Conservation (phyloP, 2,797 vertebrate species). For the Rhynchotus rufescens region DNA sequence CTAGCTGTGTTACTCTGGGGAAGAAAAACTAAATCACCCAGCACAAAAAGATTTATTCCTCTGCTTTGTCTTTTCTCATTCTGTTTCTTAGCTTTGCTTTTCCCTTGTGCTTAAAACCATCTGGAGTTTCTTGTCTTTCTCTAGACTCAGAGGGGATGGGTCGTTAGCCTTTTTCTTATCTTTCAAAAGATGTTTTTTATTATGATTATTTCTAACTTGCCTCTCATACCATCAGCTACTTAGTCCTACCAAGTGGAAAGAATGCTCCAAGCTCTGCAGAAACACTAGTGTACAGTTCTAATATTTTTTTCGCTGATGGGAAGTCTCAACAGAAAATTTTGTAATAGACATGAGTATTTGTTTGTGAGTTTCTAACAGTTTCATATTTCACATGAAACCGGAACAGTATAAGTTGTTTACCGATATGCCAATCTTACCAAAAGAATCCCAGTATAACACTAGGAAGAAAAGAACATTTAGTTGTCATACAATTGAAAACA, state of each 20-base stretch:
- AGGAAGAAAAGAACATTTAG: neutral
- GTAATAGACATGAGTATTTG: neutral
- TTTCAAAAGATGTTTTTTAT: neutral
- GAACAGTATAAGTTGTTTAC: neutral
- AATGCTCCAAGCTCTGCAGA: neutral
- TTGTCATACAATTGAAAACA: neutral
- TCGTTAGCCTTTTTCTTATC: neutral
- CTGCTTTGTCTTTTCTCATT: neutral
- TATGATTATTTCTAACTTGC: neutral
- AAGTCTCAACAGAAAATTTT: neutral
- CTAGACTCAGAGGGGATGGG: neutral
- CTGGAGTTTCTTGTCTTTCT: neutral
- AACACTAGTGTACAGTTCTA: neutral
- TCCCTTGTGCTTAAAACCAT: neutral
- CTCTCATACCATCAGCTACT: neutral
- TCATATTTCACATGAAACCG: neutral
- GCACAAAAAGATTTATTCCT: neutral
- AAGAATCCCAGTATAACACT: neutral
- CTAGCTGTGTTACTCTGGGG: neutral
- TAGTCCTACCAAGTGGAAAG: neutral
- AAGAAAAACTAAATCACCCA: neutral
- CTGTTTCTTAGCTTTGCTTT: slow-evolving; percentile 11
- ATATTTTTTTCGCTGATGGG: neutral
- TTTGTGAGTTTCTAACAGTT: neutral
- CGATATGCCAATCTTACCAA: too few relatives aligned